phyloP scores from a whole-genome alignment of 2,797 vertebrate genomes.

The Melanotaenia trifasciata region DNA sequence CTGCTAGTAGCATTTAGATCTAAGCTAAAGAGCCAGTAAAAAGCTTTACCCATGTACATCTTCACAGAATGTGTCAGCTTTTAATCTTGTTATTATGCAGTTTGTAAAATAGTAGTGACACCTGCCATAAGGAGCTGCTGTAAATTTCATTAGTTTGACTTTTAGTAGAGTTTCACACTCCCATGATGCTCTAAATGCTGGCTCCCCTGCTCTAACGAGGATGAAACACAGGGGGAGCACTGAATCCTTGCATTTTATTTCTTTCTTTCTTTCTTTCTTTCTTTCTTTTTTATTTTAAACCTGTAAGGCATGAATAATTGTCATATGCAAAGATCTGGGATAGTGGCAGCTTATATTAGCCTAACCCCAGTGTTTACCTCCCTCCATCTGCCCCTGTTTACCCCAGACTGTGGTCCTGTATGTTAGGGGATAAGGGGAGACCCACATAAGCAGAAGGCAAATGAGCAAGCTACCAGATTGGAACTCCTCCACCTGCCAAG shows the following conservation, averaged over 20 bases:
- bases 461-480: slow-evolving; percentile 61
- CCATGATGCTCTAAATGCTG: slow-evolving; percentile 27
- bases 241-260: slow-evolving; percentile 22
- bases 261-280: neutral
- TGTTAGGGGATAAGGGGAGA: slow-evolving; percentile 64
- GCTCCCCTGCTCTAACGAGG: slow-evolving; percentile 18
- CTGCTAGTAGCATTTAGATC: neutral
- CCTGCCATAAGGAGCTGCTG: slow-evolving; percentile 38
- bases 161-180: slow-evolving; percentile 39
- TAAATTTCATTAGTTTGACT: slow-evolving; percentile 52
- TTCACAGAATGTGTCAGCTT: slow-evolving; percentile 7
- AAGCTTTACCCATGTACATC: neutral
- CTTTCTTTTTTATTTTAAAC: slow-evolving; percentile 12
- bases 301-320: slow-evolving; percentile 34
- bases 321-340: slow-evolving; percentile 43
- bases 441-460: slow-evolving; percentile 69
- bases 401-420: slow-evolving; percentile 65
- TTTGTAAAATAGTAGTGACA: slow-evolving; percentile 32
- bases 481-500: slow-evolving; percentile 79
- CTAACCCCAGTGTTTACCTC: slow-evolving; percentile 54
- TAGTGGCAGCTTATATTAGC: slow-evolving; percentile 18
- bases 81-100: slow-evolving; percentile 13
- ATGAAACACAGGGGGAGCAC: slow-evolving; percentile 6
- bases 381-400: slow-evolving; percentile 76
- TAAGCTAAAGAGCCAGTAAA: neutral